Conservation (phyloP, 2,797 vertebrate genomes). For the Trichosurus vulpecula region DNA sequence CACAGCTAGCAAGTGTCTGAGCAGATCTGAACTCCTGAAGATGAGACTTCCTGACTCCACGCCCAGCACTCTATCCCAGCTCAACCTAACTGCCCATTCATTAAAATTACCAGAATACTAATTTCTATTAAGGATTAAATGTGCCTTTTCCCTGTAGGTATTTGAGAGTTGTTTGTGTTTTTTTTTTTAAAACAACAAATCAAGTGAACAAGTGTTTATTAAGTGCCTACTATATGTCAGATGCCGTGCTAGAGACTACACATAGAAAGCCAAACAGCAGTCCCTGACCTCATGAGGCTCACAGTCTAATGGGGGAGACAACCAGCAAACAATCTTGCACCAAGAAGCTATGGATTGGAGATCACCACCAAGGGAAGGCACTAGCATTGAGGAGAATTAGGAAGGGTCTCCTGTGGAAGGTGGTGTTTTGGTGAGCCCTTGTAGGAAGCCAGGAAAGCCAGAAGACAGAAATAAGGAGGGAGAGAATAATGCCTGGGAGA, state of each 20-base stretch:
- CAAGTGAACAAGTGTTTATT: neutral
- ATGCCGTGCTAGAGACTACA: neutral
- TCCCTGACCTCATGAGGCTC: neutral
- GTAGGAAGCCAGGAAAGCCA: neutral
- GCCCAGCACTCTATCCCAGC: neutral
- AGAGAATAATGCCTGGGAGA: neutral
- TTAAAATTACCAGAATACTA: neutral
- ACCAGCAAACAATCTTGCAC: fast-evolving
- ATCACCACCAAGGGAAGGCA: neutral
- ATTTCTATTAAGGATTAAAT: slow-evolving; percentile 61
- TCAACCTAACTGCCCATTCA: neutral
- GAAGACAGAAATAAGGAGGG: neutral
- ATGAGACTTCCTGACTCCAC: neutral
- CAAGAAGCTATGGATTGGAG: neutral
- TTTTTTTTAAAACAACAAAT: neutral
- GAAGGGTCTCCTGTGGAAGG: neutral
- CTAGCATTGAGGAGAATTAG: neutral
- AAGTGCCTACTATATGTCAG: neutral
- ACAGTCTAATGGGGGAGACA: neutral
- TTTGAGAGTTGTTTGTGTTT: neutral
- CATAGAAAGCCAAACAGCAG: neutral
- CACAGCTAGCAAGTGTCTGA: neutral
- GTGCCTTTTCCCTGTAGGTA: slow-evolving; percentile 52
- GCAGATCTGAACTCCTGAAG: neutral
- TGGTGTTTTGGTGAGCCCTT: neutral